Base-by-base conservation (phyloP, 2,888 invertebrate genomes). In the Andrena marginata region DNA sequence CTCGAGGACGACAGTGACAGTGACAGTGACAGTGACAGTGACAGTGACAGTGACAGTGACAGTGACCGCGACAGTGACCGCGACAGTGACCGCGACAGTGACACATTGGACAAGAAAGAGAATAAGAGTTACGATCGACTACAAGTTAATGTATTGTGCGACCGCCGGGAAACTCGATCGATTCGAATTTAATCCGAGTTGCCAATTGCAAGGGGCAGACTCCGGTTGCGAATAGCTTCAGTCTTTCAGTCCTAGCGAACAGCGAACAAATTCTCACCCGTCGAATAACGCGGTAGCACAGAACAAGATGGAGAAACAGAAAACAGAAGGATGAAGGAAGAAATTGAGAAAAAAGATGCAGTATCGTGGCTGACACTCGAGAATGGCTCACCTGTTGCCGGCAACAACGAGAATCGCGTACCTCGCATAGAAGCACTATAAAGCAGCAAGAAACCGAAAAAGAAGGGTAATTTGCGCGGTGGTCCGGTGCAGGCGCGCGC, bases 351-450 rank as follows among this genome's bases (percentile, higher is more conserved):
- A 31, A 62, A n/a, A 42, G 20, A 67, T 59, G 48, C 59, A 49
- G 26, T 6, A 72, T 31, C 56, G 31, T 10, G 48, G 29, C 20
- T 54, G 23, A 67, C 31, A 71, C 23, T 42, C 54, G 23, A 73
- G 71, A 72, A 80, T 64, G 69, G 76, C 85, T 88, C 89, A 88
- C 88, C 88, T 88, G 88, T 88, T 88, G 88, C 88, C 89, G 87
- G 79, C 68, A 84, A 73, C 72, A 77, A 74, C 78, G 84, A 51
- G 84, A 73, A 78, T 79, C 82, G 78, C 59, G 65, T 48, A 48
- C 35, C 63, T 49, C 60, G 70, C 74, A 48, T 75, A 49, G 54
- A 54, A 67, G 56, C 74, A 73, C 76, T 70, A 67, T 68, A 71
- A 42, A 76, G 71, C 64, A 69, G 54, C 62, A 72, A 79, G 69